These are phyloP conservation scores for Lasioglossum vierecki DNA, from an alignment of 2,888 invertebrate species.

Conservation along the genomic window DNA sequence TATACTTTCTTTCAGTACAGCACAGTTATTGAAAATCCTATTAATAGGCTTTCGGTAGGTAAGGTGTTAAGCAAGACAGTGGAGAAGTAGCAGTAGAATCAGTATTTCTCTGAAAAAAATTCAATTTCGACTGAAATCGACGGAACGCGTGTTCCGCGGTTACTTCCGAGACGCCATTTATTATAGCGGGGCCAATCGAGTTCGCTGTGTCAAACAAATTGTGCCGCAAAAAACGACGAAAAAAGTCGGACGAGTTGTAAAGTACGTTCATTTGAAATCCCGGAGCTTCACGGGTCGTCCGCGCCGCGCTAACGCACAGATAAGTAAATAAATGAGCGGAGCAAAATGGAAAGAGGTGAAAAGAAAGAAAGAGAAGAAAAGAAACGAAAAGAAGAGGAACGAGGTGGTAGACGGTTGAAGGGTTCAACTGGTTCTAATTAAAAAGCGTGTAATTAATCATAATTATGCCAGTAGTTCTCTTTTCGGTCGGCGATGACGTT, in stretches of 20 bases:
- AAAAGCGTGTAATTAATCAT: slow-evolving; percentile 64
- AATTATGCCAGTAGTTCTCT: slow-evolving; percentile 61
- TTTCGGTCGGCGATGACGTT: slow-evolving; percentile 50
- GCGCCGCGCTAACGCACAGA: slow-evolving; percentile 18
- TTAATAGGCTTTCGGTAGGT: no score
- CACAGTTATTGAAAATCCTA: no score
- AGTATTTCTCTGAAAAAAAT: no score
- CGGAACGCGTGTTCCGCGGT: no score
- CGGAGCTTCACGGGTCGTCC: slow-evolving; percentile 9
- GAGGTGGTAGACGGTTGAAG: slow-evolving; percentile 26
- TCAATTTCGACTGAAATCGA: no score
- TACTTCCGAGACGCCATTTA: neutral
- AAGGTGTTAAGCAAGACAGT: no score
- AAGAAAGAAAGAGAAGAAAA: neutral
- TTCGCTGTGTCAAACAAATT: neutral
- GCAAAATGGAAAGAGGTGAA: neutral
- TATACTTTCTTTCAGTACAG: no score
- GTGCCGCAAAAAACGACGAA: neutral
- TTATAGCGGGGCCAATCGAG: neutral
- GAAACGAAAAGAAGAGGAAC: neutral
- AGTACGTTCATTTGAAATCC: slow-evolving; percentile 14
- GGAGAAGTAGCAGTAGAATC: no score
- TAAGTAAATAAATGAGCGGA: slow-evolving; percentile 46
- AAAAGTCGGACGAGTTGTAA: neutral
- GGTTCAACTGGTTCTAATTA: slow-evolving; percentile 60